Percentiles rank a stretch among this genome's conserved stretches.
Conservation (phyloP, 1,140 invertebrate species). For the Eulimnadia texana region DNA sequence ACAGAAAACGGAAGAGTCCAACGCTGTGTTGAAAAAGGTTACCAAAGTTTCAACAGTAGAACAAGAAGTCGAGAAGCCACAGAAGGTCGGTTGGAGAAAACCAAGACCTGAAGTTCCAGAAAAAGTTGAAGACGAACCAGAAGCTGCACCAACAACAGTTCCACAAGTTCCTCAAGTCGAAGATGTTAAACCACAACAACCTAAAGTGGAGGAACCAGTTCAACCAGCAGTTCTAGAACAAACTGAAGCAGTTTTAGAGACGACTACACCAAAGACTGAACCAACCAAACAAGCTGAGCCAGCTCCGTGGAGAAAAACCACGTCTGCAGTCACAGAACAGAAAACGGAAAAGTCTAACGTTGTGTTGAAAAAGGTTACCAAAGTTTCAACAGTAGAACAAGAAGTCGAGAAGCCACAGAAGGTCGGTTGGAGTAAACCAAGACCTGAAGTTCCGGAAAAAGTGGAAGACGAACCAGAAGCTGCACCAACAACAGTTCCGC, state of each 20-base stretch:
- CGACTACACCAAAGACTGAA: neutral
- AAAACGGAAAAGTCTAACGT: neutral
- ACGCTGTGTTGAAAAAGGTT: neutral
- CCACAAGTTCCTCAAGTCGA: slow-evolving; percentile 14
- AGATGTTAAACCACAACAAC: slow-evolving; percentile 18
- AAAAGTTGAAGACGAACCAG: slow-evolving; percentile 28
- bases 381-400: neutral
- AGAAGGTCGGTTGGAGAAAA: slow-evolving; percentile 20
- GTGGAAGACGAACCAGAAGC: slow-evolving; percentile 32
- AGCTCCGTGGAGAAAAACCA: neutral
- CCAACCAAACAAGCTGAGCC: neutral
- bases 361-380: neutral
- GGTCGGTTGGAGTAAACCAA: slow-evolving; percentile 21
- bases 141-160: slow-evolving; percentile 29
- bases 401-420: neutral
- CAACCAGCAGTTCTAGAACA: slow-evolving; percentile 20
- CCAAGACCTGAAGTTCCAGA: neutral
- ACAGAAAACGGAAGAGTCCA: neutral
- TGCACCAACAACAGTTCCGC: slow-evolving; percentile 24
- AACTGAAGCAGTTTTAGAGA: slow-evolving; percentile 2
- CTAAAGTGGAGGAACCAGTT: slow-evolving; percentile 13
- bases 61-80: neutral
- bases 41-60: neutral
- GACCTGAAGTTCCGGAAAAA: neutral
- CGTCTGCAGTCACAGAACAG: neutral